Evolutionary conservation across 2,113 vertebrate genomes (phyloP).

Genomic region (Tyrannus savana): DNA sequence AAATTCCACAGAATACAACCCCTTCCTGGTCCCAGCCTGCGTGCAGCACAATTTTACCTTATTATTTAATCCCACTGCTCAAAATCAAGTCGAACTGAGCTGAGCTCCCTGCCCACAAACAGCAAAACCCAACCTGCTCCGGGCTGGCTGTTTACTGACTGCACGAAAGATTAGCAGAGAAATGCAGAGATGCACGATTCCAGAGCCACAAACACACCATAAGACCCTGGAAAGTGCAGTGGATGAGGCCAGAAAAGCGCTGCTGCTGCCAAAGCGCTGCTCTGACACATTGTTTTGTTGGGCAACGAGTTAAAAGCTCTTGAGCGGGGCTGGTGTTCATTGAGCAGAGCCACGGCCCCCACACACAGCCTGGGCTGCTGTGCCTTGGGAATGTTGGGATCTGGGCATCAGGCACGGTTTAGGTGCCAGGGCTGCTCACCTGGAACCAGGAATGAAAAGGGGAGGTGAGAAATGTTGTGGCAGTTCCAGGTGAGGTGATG

Average conservation of each 20-base stretch:
- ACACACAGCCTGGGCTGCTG: too few species aligned
- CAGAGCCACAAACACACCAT: not conserved
- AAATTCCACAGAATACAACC: not conserved
- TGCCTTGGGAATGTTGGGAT: not conserved
- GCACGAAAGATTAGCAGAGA: not conserved
- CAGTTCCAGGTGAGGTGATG: not conserved
- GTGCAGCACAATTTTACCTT: not conserved
- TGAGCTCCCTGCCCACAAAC: not conserved
- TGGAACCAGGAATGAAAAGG: not conserved
- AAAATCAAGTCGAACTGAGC: not conserved
- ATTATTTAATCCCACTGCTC: not conserved
- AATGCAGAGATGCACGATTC: not conserved
- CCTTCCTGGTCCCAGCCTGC: not conserved
- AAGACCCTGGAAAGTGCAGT: not conserved
- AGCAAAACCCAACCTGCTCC: not conserved
- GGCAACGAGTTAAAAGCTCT: not conserved
- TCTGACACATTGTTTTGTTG: not conserved
- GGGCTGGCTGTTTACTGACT: not conserved
- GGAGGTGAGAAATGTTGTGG: not conserved
- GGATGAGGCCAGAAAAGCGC: not conserved
- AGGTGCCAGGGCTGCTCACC: not conserved
- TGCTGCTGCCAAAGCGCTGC: not conserved
- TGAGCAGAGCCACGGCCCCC: not conserved
- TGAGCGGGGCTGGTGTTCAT: not conserved
- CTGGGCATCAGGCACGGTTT: not conserved